Evolutionary conservation across 2,797 vertebrate genomes (phyloP), one percentile per base, ranked within the genome.

Genomic region (Enteromius trimaculatus): DNA sequence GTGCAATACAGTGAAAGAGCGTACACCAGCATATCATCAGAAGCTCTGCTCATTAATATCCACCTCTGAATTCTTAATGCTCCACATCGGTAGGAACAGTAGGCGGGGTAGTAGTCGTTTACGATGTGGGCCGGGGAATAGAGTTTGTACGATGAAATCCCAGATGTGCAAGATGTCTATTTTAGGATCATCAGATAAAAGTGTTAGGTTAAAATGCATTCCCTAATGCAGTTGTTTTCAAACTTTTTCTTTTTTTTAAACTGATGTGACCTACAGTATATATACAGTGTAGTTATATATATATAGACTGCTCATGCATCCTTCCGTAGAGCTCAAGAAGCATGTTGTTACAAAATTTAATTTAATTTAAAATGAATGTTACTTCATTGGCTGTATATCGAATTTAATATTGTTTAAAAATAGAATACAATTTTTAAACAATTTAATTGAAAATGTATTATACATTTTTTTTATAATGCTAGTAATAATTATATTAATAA

Each of bases 31-130:
- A 19, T 42, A 26, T 37, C 81, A 71, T 66, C 78, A 68, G 64
- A 62, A 71, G 4, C 53, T 42, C 39, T 23, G 17, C 70, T 80
- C 39, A 77, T 77, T 84, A 49, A 69, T 86, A n/a, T 80, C n/a
- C 74, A 60, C 29, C 58, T 44, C 37, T 69, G 58, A 83, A 84
- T 81, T 55, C 62, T 21, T 66, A 74, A 84, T 72, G 49, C 21
- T 79, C 17, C 26, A 75, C 58, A 47, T 74, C 13, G 66, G 71
- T 55, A 53, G 44, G 42, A 10, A 39, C 37, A 42, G 39, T 42
- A 42, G 34, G 17, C 55, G 31, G 6, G 8, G 2, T 26, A 13
- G 34, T 58, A 44, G 3, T 19, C 17, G 44, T 44, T 29, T 17
- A 8, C 21, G 29, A 34, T 74, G 19, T 7, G 47, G 49, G 17